Evolutionary conservation across 2,113 vertebrate species (phyloP), one percentile per base, ranked within the genome.

Genomic region (Corythaeola cristata): DNA sequence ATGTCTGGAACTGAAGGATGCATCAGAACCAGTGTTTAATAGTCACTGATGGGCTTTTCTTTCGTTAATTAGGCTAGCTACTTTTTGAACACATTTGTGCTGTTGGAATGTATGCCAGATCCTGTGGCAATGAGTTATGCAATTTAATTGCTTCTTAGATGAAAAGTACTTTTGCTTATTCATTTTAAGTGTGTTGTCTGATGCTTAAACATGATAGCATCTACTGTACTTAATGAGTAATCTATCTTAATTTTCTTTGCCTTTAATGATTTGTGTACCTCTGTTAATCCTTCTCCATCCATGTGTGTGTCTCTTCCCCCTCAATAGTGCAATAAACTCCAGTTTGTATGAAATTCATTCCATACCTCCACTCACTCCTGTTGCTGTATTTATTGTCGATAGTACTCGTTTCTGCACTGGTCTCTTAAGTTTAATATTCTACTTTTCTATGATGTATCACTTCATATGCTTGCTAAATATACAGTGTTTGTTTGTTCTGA

Each of bases 71-170:
- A 81, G 88, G 22, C n/a, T 53, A 50, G 28, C 67, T 63, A 28
- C 17, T 81, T 89, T 90, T 84, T 84, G 32, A 91, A 94, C 22
- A 12, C 2, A 0, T 74, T 91, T 74, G 67, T 52, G 58, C 32
- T 81, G 19, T 64, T 85, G 47, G 27, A 68, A 82, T 53, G 6
- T 91, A 11, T 56, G 27, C 62, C 78, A 83, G 49, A 56, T 62
- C 58, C 58, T 82, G 18, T 91, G 66, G 69, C 81, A 89, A 35
- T 24, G 69, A 79, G 23, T 95, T 95, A 47, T 0, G 10, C 77
- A 85, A 28, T 82, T 93, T 95, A 93, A 89, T 93, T 93, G 50
- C 73, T 64, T 37, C 52, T 78, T 72, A 91, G n/a, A 59, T 93
- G 28, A 64, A 87, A 91, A 95, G 28, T 71, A 32, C 47, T 81